phyloP scores from a whole-genome alignment of 2,888 invertebrate genomes.

The Meteorus colon region DNA sequence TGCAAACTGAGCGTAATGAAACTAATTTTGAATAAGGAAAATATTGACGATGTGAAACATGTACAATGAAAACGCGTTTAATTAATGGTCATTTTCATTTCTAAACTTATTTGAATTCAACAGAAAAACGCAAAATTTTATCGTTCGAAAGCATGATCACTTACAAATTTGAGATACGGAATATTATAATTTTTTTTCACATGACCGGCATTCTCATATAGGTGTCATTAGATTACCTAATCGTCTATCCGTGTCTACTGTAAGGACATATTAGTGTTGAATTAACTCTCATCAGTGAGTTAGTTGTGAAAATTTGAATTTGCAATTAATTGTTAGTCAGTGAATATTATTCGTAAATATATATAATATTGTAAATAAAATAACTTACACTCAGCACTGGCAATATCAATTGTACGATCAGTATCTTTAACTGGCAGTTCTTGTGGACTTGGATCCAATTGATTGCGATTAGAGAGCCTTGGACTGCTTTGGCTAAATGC shows the following conservation, averaged over 20 bases:
- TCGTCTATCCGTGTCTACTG: conserved; percentile 70
- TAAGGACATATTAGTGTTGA: conserved; percentile 58
- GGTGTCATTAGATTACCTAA: conserved; percentile 69
- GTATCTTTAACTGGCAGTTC: conserved; percentile 73
- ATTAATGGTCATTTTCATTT: neutral
- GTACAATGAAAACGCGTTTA: neutral
- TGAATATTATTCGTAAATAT: conserved; percentile 15
- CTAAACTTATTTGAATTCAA: conserved; percentile 26
- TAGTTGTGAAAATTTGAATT: conserved; percentile 28
- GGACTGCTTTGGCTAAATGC: conserved; percentile 59
- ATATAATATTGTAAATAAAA: neutral
- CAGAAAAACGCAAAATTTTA: conserved; percentile 45
- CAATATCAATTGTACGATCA: conserved; percentile 72
- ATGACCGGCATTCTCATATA: conserved; percentile 69
- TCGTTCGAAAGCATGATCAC: conserved; percentile 67
- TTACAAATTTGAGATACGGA: conserved; percentile 68
- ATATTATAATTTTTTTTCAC: conserved; percentile 63
- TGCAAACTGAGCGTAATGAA: neutral
- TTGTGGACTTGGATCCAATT: conserved; percentile 70
- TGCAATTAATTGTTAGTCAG: conserved; percentile 26
- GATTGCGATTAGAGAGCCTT: conserved; percentile 65
- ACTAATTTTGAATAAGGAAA: conserved; percentile 15
- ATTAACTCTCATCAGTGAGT: neutral
- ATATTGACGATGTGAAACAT: neutral
- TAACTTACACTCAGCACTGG: conserved; percentile 75